Evolutionary conservation across 2,888 invertebrate genomes (phyloP).

Genomic region (Agelastica alni): DNA sequence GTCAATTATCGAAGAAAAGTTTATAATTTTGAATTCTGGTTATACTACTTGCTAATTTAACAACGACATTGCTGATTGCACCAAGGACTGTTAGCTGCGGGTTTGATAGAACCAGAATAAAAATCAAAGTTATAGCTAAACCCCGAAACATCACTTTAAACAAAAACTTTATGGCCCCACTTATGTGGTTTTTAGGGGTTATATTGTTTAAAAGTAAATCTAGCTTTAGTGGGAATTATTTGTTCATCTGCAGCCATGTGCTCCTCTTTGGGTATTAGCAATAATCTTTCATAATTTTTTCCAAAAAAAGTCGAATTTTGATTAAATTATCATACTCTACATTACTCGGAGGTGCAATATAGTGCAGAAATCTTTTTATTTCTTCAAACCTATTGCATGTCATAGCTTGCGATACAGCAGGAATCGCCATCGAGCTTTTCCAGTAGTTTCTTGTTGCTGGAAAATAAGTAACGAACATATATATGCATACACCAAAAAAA

Average conservation of each 20-base stretch:
- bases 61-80: slow-evolving; percentile 3
- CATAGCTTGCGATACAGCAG: slow-evolving; percentile 12
- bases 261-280: slow-evolving; percentile 11
- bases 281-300: slow-evolving; percentile 10
- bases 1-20: neutral
- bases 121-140: neutral
- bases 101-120: neutral
- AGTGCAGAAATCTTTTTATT: slow-evolving; percentile 26
- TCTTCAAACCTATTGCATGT: slow-evolving; percentile 21
- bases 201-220: slow-evolving; percentile 12
- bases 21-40: neutral
- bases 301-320: too few relatives aligned
- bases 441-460: slow-evolving; percentile 19
- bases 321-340: slow-evolving; percentile 12
- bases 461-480: slow-evolving; percentile 17
- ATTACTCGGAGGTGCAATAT: slow-evolving; percentile 18
- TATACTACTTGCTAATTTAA: neutral
- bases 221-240: slow-evolving; percentile 18
- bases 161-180: neutral
- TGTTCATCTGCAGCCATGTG: slow-evolving; percentile 15
- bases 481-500: slow-evolving; percentile 8
- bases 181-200: neutral
- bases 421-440: slow-evolving; percentile 12
- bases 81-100: neutral
- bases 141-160: neutral